Evolutionary conservation across 2,888 invertebrate species (phyloP).

Genomic region (Tipula lateralis): DNA sequence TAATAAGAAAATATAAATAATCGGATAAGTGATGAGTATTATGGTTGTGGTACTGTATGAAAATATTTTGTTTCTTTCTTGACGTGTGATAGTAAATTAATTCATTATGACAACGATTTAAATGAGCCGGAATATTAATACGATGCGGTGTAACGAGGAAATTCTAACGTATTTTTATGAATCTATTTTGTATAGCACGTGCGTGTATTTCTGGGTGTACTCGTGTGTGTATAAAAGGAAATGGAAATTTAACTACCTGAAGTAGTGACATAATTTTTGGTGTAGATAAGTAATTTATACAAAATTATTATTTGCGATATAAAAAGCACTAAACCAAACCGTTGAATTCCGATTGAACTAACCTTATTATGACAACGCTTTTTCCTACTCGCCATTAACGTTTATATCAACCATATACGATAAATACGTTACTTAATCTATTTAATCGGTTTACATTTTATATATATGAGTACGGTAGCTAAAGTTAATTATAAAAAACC

Average conservation of each 20-base stretch:
- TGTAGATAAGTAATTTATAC: neutral
- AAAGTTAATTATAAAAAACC: too few species aligned
- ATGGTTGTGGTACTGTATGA: neutral
- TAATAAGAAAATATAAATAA: constrained; percentile 34
- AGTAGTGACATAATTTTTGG: neutral
- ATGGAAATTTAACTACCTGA: neutral
- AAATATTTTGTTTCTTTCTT: neutral
- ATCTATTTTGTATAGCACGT: neutral
- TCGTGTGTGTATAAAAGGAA: neutral
- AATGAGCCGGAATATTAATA: neutral
- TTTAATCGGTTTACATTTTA: too few species aligned
- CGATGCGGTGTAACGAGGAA: neutral
- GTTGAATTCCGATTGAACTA: too few species aligned
- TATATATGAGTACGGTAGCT: too few species aligned
- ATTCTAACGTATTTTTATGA: neutral
- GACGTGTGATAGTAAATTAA: neutral
- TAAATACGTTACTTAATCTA: too few species aligned
- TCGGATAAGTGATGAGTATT: neutral
- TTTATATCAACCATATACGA: too few species aligned
- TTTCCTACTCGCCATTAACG: too few species aligned
- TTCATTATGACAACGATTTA: constrained; percentile 7
- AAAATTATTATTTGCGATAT: too few species aligned
- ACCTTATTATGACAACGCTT: too few species aligned
- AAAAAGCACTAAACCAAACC: too few species aligned
- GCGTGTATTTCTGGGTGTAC: too few species aligned